Base-by-base conservation (phyloP, 2,888 invertebrate species). In the Athrips mouffetella region DNA sequence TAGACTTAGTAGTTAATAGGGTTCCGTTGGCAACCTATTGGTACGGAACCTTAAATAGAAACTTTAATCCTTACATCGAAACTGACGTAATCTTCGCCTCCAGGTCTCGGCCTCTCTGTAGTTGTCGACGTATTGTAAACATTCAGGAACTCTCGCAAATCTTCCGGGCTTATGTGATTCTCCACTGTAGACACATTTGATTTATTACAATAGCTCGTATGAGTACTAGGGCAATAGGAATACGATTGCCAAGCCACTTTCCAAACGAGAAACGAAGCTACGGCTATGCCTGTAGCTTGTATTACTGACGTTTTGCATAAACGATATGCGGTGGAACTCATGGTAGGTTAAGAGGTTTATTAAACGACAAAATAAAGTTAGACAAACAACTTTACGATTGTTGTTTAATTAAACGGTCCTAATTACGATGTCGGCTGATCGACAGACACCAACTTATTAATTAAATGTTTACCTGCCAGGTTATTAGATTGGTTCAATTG, bases 151-250 rank as follows among this genome's bases (percentile, higher is more conserved):
- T 83, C 78, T 1, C 55, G 59, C n/a, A 87, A 57, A 47, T 87
- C 87, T 35, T 85, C 87, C 0, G 84, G 80, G 41, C 76, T 80
- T 44, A 87, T 83, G 56, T 83, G 80, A 59, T 87, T 82, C 58
- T 87, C 87, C 68, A 87, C 87, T 87, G 70, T 11, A 55, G 29
- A 18, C n/a, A 18, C 18, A 29, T 42, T 27, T 5, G 42, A 29
- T 16, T 18, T 29, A 27, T 42, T 42, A 42, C 3, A 2, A 18
- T 6, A 18, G 16, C 18, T 21, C 11, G 37, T 11, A 20, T 27
- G 3, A 27, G 4, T 37, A 21, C 21, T 37, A 21, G 37, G 21
- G 6, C 3, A 11, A 6, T 18, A 11, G 10, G 37, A 37, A n/a
- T 10, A 21, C n/a, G 37, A 37, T 11, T 37, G 3, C 37, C 21